Evolutionary conservation across 2,888 invertebrate species (phyloP).

Genomic region (Drosophila engyochracea): DNA sequence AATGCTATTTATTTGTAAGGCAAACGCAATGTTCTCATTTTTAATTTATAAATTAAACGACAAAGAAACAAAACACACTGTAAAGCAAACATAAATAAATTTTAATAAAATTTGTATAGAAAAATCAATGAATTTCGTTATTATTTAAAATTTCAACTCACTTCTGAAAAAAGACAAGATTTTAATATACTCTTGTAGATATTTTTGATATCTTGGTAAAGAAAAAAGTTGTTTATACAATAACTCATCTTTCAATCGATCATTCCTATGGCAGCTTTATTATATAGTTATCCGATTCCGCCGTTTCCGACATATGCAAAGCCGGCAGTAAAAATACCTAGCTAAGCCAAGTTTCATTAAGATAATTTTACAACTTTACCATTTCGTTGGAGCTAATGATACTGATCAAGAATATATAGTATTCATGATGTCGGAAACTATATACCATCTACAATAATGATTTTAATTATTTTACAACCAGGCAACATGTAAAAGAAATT

Average conservation of each 20-base stretch:
- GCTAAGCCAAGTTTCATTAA: no score
- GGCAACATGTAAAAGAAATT: neutral
- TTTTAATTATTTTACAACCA: neutral
- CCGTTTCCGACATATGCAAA: neutral
- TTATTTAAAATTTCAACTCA: neutral
- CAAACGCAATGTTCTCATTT: conserved; percentile 83
- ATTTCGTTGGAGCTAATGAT: no score
- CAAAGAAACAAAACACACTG: conserved; percentile 67
- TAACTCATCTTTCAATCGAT: neutral
- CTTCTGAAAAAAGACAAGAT: neutral
- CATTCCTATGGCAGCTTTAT: neutral
- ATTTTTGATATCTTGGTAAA: neutral
- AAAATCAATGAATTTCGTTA: conserved; percentile 4
- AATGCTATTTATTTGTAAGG: conserved; percentile 82
- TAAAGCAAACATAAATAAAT: conserved; percentile 74
- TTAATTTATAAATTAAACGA: conserved; percentile 79
- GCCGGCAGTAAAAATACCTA: no score
- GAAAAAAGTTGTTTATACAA: neutral
- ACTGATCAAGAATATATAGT: neutral
- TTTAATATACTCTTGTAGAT: rapidly evolving
- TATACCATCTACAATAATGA: neutral
- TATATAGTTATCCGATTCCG: neutral
- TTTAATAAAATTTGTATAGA: conserved; percentile 76
- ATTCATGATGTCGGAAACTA: neutral
- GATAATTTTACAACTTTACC: no score